Conservation (phyloP, 2,888 invertebrate genomes). For the Ectemnius cavifrons region DNA sequence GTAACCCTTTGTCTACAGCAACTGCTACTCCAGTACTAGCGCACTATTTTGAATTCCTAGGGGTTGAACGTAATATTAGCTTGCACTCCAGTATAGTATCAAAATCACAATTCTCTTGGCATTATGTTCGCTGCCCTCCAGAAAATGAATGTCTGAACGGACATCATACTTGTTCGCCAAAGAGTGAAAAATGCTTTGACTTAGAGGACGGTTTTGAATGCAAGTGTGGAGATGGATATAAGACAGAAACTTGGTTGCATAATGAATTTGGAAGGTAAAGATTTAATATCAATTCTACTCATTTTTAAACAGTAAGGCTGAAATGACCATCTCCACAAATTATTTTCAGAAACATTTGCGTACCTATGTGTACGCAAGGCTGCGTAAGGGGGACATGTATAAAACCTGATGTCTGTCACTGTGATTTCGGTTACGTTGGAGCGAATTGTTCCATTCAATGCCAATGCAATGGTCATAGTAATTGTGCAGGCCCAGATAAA, state of each 20-base stretch:
- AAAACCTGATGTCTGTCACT: constrained; percentile 90
- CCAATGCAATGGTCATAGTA: constrained; percentile 95
- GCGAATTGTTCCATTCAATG: constrained; percentile 96
- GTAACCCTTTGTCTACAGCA: constrained; percentile 42
- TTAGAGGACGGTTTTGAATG: constrained; percentile 90
- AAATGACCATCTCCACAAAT: constrained; percentile 7
- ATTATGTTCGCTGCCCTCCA: constrained; percentile 92
- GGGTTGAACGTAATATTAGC: constrained; percentile 60
- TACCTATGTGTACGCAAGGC: constrained; percentile 90
- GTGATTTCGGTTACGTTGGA: constrained; percentile 97
- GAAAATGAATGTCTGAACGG: constrained; percentile 96
- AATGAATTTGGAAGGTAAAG: constrained; percentile 70
- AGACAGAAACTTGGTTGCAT: constrained; percentile 77
- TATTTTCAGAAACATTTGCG: constrained; percentile 79
- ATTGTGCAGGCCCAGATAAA: constrained; percentile 92
- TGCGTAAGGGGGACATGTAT: constrained; percentile 92
- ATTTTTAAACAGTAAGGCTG: background rate
- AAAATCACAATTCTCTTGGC: constrained; percentile 85
- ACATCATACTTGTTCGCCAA: constrained; percentile 93
- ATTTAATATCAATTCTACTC: background rate
- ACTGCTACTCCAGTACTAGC: constrained; percentile 54
- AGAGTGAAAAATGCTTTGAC: constrained; percentile 94
- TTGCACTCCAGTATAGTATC: constrained; percentile 43
- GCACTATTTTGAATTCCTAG: constrained; percentile 48
- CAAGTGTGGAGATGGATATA: constrained; percentile 88